Evolutionary conservation across 2,888 invertebrate species (phyloP), one percentile per base, ranked within the genome.

Genomic region (Luffia ferchaultella): DNA sequence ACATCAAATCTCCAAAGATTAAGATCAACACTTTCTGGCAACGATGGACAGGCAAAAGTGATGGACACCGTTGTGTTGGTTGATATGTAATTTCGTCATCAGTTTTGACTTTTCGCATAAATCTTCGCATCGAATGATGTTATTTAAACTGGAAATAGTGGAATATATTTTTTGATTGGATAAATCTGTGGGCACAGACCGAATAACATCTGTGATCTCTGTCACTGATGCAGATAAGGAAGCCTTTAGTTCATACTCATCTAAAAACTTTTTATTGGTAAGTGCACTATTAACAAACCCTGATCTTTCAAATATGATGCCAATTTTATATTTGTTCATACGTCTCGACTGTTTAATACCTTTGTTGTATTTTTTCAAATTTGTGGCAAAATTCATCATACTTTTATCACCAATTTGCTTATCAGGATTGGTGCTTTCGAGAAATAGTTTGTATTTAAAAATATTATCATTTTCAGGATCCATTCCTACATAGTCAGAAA

Each of bases 361-460:
- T 40, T 47, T 47, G 40, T 47, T 47, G 2, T 40, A 47, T 2
- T 41, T 1, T 47, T 47, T 47, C 16, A 47, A 40, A 17, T 17
- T 40, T 30, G 30, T 17, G 1, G 40, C 18, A 2, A 47, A 1
- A 9, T 30, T 2, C 18, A 47, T 17, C 19, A 47, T 2, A 15
- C 16, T 41, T 2, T 41, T 47, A 1, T 30, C 5, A 2, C 47
- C 47, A 1, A 47, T 47, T 3, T 30, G 47, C 17, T 40, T 40
- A 2, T 2, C 2, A 2, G 12, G 30, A 3, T 47, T 41, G 17
- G 30, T 2, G 2, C 40, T 40, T 40, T 47, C 47, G 7, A 30
- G 40, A 30, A 47, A 47, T 2, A 47, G 40, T n/a, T 40, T 41
- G 17, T 16, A 47, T 17, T 47, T 41, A 1, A 17, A 40, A n/a